Evolutionary conservation across 2,888 invertebrate species (phyloP).

Genomic region (Stenichneumon culpator): DNA sequence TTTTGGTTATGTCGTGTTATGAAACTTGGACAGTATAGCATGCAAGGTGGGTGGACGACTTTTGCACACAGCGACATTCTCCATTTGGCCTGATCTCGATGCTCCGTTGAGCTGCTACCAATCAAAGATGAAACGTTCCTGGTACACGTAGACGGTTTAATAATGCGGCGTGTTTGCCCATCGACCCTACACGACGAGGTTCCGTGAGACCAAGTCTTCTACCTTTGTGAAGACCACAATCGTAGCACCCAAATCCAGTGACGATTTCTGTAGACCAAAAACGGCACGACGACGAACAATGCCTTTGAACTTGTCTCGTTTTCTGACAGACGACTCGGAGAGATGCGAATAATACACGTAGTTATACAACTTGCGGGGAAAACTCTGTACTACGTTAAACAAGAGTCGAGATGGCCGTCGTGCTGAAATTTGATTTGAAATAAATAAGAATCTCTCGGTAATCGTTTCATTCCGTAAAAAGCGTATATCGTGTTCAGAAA

Average conservation of each 20-base stretch:
- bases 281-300: slow-evolving; percentile 70
- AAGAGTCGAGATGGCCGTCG: slow-evolving; percentile 58
- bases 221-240: slow-evolving; percentile 21
- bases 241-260: not conserved
- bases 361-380: not conserved
- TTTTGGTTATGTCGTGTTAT: slow-evolving; percentile 21
- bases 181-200: slow-evolving; percentile 15
- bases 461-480: slow-evolving; percentile 1
- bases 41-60: slow-evolving; percentile 3
- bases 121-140: slow-evolving; percentile 80
- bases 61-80: slow-evolving; percentile 72
- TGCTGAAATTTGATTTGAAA: slow-evolving; percentile 74
- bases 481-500: not conserved
- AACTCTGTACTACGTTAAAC: slow-evolving; percentile 64
- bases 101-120: slow-evolving; percentile 63
- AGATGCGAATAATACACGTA: slow-evolving; percentile 29
- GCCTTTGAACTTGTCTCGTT: slow-evolving; percentile 76
- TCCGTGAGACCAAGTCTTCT: slow-evolving; percentile 32
- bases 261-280: slow-evolving; percentile 6
- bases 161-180: slow-evolving; percentile 82
- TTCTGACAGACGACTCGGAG: slow-evolving; percentile 6
- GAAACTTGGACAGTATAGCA: not conserved
- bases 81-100: slow-evolving; percentile 73
- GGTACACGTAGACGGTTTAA: slow-evolving; percentile 78
- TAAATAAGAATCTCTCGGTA: slow-evolving; percentile 71